phyloP scores from a whole-genome alignment of 2,888 invertebrate species.

The Drosophila differens region DNA sequence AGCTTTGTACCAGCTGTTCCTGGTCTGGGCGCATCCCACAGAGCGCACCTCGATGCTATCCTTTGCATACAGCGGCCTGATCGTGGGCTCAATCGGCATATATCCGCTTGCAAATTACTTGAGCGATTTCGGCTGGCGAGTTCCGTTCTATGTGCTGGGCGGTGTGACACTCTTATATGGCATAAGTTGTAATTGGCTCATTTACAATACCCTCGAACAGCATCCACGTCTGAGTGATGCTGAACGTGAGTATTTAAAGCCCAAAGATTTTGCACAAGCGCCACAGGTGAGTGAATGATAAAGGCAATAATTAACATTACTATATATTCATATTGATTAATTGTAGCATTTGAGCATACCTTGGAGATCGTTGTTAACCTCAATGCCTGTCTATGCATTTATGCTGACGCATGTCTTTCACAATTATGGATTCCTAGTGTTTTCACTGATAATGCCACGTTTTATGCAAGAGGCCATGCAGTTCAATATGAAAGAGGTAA shows the following conservation, averaged over 20 bases:
- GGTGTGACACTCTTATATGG: conserved; percentile 74
- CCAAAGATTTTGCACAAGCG: conserved; percentile 21
- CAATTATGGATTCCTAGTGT: conserved; percentile 85
- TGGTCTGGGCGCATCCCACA: conserved; percentile 84
- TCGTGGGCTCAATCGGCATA: conserved; percentile 85
- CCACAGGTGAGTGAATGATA: conserved; percentile 49
- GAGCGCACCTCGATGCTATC: conserved; percentile 85
- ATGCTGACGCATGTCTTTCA: conserved; percentile 86
- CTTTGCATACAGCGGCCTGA: conserved; percentile 85
- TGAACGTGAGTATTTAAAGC: conserved; percentile 83
- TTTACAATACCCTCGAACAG: conserved; percentile 86
- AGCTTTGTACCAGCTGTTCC: conserved; percentile 83
- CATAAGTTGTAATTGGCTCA: conserved; percentile 75
- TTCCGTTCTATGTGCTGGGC: conserved; percentile 87
- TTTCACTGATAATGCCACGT: conserved; percentile 84
- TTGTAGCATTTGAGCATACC: conserved; percentile 83
- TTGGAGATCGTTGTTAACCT: conserved; percentile 85
- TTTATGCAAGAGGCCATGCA: conserved; percentile 85
- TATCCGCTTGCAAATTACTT: conserved; percentile 87
- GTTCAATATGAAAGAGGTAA: conserved; percentile 84
- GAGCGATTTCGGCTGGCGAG: conserved; percentile 88
- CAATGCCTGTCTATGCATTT: conserved; percentile 86
- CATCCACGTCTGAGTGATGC: conserved; percentile 86
- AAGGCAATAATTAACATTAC: neutral
- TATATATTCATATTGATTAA: neutral